Base-by-base conservation (phyloP, 2,113 vertebrate species). In the Equus przewalskii region DNA sequence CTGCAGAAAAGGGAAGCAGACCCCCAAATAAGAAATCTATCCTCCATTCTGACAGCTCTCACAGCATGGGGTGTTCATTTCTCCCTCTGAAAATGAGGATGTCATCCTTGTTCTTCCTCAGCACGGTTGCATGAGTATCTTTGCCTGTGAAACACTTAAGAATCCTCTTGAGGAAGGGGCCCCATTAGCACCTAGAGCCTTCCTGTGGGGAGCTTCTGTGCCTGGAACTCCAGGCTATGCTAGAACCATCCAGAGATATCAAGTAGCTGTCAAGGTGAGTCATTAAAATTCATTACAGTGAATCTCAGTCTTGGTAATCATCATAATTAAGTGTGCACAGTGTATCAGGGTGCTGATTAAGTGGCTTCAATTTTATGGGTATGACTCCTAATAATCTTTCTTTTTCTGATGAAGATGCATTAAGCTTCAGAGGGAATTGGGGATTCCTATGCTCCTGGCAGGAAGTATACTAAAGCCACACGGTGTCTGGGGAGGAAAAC, bases 291-390 rank as follows among this genome's bases (percentile, higher is more conserved):
- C 60, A 56, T 88, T 56, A 13, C 0, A 1, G 19, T 5, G 51
- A 65, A 36, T 80, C 46, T 44, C 22, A 65, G 91, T 26, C 72
- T 82, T 54, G 21, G 18, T 49, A 91, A 89, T 91, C 89, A 78
- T 44, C 2, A 9, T 89, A 95, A 97, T 97, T 89, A 96, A 94
- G 93, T 95, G 64, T 19, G n/a, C 54, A 56, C 73, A 28, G 26
- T 90, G n/a, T 83, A 91, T 79, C n/a, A 28, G n/a, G 69, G 44
- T 51, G 49, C 89, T 86, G 86, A 93, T 94, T 88, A 89, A 97
- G 91, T 96, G 89, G 76, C 44, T 96, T 87, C 60, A 70, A 0
- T 85, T 96, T 94, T 89, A 73, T 91, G 82, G 15, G 28, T 56
- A 58, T 78, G 76, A 76, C 65, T 94, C 58, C 26, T 91, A 54